Conservation (phyloP, 2,113 vertebrate species). For the Gobiocypris rarus region DNA sequence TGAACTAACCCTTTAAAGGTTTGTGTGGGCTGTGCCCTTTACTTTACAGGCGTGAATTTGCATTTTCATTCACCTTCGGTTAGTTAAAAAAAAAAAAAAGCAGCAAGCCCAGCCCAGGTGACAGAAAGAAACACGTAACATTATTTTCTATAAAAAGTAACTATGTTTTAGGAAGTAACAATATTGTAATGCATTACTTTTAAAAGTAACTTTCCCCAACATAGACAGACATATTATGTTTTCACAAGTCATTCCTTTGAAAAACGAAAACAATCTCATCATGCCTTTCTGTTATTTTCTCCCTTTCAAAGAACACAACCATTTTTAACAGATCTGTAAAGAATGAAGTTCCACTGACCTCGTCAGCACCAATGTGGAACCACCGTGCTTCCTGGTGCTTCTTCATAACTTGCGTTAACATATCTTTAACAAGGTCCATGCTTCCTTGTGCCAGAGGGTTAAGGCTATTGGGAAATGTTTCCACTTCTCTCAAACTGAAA, state of each 20-base stretch:
- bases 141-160: too few species aligned
- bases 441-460: constrained; percentile 72
- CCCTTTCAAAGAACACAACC: neutral
- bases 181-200: too few species aligned
- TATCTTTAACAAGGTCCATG: constrained; percentile 67
- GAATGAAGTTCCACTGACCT: constrained; percentile 64
- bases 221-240: too few species aligned
- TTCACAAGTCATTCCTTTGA: neutral
- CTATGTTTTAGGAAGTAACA: too few species aligned
- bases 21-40: too few species aligned
- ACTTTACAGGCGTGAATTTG: too few species aligned
- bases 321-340: neutral
- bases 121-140: too few species aligned
- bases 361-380: constrained; percentile 75
- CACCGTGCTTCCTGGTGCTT: constrained; percentile 70
- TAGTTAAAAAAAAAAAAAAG: too few species aligned
- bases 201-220: too few species aligned
- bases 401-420: constrained; percentile 75
- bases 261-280: neutral
- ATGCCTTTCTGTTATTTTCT: neutral
- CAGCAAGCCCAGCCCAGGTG: too few species aligned
- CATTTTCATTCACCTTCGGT: too few species aligned
- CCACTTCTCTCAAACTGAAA: constrained; percentile 74
- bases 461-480: constrained; percentile 79
- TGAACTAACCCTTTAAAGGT: too few species aligned